A percentile compares a stretch with the other conserved stretches of the same genome.
Conservation (phyloP, 2,888 invertebrate species). For the Pandemis cinnamomeana region DNA sequence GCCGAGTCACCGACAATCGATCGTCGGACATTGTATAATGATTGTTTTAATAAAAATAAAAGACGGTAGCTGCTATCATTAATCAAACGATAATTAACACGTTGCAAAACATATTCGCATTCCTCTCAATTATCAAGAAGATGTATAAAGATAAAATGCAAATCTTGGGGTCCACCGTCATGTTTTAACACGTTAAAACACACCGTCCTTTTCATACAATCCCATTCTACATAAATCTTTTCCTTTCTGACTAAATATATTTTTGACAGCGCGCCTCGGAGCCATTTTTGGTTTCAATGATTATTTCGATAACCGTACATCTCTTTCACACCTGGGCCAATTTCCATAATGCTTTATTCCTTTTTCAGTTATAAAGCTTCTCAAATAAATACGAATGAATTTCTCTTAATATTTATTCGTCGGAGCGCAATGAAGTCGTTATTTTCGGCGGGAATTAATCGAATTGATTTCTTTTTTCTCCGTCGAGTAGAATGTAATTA, state of each 20-base stretch:
- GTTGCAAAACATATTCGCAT: constrained; percentile 66
- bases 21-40: constrained; percentile 31
- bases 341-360: constrained; percentile 42
- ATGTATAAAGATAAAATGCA: constrained; percentile 73
- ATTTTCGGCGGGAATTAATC: constrained; percentile 60
- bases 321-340: constrained; percentile 57
- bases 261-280: constrained; percentile 50
- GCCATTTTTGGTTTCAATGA: constrained; percentile 47
- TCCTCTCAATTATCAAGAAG: constrained; percentile 73
- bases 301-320: constrained; percentile 50
- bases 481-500: constrained; percentile 58
- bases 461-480: constrained; percentile 53
- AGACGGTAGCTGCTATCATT: constrained; percentile 68
- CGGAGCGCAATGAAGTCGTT: constrained; percentile 51
- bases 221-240: constrained; percentile 44
- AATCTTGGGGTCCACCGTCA: constrained; percentile 62
- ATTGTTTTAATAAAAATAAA: constrained; percentile 58
- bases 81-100: constrained; percentile 76
- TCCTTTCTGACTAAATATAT: constrained; percentile 46
- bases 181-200: constrained; percentile 51
- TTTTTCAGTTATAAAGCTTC: constrained; percentile 55
- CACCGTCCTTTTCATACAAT: constrained; percentile 50
- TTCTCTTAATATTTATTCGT: constrained; percentile 57
- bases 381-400: constrained; percentile 60
- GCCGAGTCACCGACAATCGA: constrained; percentile 21